phyloP scores from a whole-genome alignment of 2,797 vertebrate species.

The Hephaestus fuliginosus region DNA sequence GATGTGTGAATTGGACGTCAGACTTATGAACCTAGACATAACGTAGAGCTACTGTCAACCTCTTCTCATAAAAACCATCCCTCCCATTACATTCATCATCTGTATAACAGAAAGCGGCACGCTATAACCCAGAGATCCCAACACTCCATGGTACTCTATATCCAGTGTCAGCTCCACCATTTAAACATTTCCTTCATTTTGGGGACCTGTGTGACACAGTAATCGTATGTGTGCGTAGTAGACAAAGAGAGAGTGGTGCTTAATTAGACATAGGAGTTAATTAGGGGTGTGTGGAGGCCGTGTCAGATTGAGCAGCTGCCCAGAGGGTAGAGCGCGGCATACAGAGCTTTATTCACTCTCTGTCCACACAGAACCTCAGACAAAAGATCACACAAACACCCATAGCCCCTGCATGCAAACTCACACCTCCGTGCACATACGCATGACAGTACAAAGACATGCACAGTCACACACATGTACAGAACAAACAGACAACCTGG shows the following conservation, averaged over 20 bases:
- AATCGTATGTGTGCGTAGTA: neutral
- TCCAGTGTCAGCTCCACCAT: slow-evolving; percentile 26
- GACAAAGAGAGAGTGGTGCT: slow-evolving; percentile 35
- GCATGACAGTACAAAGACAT: neutral
- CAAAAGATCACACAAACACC: slow-evolving; percentile 44
- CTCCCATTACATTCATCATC: slow-evolving; percentile 40
- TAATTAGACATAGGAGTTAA: slow-evolving; percentile 74
- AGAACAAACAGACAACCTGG: slow-evolving; percentile 32
- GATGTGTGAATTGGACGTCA: slow-evolving; percentile 25
- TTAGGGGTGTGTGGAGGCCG: slow-evolving; percentile 55
- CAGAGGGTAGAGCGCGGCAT: slow-evolving; percentile 43
- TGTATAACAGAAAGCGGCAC: slow-evolving; percentile 26
- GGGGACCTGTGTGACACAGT: neutral
- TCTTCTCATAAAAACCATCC: slow-evolving; percentile 32
- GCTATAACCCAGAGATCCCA: slow-evolving; percentile 24
- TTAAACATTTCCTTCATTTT: slow-evolving; percentile 35
- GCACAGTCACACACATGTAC: neutral
- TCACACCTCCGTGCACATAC: neutral
- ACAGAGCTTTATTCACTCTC: slow-evolving; percentile 70
- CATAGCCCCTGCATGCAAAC: neutral
- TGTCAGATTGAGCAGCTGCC: slow-evolving; percentile 67
- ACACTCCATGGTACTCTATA: slow-evolving; percentile 7
- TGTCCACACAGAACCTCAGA: slow-evolving; percentile 49
- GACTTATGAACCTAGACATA: slow-evolving; percentile 40
- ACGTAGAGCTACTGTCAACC: slow-evolving; percentile 42